Conservation (phyloP, 2,113 vertebrate species). For the Nymphicus hollandicus region DNA sequence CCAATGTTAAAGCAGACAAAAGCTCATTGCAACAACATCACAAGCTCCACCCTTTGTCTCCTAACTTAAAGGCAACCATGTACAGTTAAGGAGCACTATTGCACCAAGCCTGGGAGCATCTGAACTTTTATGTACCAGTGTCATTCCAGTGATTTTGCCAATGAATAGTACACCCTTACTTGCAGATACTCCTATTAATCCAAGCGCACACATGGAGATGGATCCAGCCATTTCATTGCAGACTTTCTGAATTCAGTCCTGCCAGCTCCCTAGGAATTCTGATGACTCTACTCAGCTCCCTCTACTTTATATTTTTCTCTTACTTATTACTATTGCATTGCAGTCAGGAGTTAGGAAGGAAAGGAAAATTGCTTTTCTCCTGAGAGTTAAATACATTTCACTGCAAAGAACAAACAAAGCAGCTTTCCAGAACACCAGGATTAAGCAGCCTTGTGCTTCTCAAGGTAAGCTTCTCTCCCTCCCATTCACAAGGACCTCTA, state of each 20-base stretch:
- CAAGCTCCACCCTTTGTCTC: neutral
- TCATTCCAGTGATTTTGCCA: neutral
- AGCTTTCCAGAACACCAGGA: neutral
- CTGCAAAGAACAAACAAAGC: neutral
- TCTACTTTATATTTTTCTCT: neutral
- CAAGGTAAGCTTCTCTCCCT: neutral
- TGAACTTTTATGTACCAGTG: neutral
- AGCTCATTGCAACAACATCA: neutral
- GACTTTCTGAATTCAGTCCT: neutral
- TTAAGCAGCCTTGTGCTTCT: neutral
- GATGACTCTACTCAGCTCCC: neutral
- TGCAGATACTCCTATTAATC: neutral
- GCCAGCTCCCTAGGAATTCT: neutral
- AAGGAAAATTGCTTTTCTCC: neutral
- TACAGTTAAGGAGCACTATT: neutral
- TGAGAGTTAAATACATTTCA: neutral
- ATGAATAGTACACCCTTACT: neutral
- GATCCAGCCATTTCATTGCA: neutral
- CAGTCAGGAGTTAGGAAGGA: neutral
- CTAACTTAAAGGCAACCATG: neutral
- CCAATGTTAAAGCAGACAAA: neutral
- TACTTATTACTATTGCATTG: neutral
- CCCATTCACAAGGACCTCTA: rapidly evolving
- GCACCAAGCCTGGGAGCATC: neutral
- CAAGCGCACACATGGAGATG: neutral